These are phyloP conservation scores for Heliconius ethilla DNA, from an alignment of 2,888 invertebrate species.

Conservation along the genomic window DNA sequence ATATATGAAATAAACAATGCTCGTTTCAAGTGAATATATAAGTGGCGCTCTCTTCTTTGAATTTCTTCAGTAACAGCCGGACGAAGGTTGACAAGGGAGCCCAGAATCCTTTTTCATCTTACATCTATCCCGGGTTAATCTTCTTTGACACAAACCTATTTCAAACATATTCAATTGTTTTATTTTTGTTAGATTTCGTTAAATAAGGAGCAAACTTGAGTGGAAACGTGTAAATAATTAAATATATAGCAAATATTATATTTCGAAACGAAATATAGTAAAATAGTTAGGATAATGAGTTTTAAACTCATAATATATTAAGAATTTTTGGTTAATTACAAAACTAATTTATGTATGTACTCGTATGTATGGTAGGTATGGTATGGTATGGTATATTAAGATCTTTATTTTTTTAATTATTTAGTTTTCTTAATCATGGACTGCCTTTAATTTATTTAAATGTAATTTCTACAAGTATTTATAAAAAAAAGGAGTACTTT, in stretches of 20 bases:
- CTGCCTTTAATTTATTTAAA: no score
- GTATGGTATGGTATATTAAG: no score
- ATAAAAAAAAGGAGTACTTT: no score
- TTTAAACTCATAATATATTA: no score
- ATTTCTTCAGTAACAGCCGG: constrained; percentile 27
- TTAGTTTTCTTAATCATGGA: no score
- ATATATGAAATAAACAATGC: not conserved
- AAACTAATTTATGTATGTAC: no score
- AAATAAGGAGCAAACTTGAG: not conserved
- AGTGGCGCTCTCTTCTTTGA: constrained; percentile 13
- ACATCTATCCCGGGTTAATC: constrained; percentile 28
- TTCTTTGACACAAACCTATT: constrained; percentile 19
- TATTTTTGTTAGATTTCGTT: constrained; percentile 9
- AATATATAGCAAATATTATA: not conserved
- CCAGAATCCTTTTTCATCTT: constrained; percentile 30
- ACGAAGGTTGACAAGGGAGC: constrained; percentile 30
- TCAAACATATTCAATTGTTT: constrained; percentile 28
- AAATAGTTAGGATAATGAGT: no score
- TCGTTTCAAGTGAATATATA: constrained; percentile 18
- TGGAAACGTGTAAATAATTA: not conserved
- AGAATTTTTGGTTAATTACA: no score
- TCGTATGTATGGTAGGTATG: no score
- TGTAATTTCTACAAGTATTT: no score
- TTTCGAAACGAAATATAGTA: no score
- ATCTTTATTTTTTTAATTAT: no score